A percentile compares a stretch with the other conserved stretches of the same genome.
Evolutionary conservation across 2,113 vertebrate species (phyloP).

Genomic region (Crotalus horridus): DNA sequence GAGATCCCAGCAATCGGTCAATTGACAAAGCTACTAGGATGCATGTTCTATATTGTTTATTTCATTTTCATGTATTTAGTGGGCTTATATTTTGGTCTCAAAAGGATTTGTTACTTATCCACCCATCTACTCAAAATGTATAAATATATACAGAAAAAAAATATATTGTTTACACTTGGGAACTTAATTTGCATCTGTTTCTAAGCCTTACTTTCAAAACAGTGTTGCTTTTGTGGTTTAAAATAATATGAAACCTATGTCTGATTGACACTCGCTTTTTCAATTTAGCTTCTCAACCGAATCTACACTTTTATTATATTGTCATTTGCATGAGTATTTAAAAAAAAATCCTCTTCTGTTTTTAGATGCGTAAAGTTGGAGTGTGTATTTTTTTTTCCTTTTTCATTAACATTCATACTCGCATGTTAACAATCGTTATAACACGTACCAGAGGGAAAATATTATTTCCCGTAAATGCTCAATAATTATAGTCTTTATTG

Average conservation of each 20-base stretch:
- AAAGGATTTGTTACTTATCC: conserved; percentile 33
- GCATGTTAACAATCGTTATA: conserved; percentile 59
- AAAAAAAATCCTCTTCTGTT: conserved; percentile 40
- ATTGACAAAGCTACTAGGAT: conserved; percentile 40
- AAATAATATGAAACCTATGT: conserved; percentile 11
- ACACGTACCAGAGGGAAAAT: conserved; percentile 67
- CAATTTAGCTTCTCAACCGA: conserved; percentile 50
- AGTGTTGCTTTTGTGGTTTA: conserved; percentile 31
- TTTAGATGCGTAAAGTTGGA: conserved; percentile 45
- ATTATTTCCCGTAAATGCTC: conserved; percentile 73
- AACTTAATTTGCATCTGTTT: conserved; percentile 53
- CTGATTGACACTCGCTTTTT: conserved; percentile 61
- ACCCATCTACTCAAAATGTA: neutral
- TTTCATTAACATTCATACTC: conserved; percentile 60
- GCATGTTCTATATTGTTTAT: conserved; percentile 39
- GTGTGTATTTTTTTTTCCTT: conserved; percentile 4
- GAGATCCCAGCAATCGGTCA: conserved; percentile 52
- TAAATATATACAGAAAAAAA: conserved; percentile 28
- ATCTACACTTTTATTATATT: conserved; percentile 44
- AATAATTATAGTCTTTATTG: conserved; percentile 74
- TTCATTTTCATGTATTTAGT: conserved; percentile 37
- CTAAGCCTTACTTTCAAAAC: conserved; percentile 45
- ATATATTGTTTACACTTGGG: conserved; percentile 47
- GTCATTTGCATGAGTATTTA: conserved; percentile 44
- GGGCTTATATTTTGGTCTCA: conserved; percentile 54